These are phyloP conservation scores for Seriola quinqueradiata DNA, from an alignment of 2,113 vertebrate species.

Conservation along the genomic window DNA sequence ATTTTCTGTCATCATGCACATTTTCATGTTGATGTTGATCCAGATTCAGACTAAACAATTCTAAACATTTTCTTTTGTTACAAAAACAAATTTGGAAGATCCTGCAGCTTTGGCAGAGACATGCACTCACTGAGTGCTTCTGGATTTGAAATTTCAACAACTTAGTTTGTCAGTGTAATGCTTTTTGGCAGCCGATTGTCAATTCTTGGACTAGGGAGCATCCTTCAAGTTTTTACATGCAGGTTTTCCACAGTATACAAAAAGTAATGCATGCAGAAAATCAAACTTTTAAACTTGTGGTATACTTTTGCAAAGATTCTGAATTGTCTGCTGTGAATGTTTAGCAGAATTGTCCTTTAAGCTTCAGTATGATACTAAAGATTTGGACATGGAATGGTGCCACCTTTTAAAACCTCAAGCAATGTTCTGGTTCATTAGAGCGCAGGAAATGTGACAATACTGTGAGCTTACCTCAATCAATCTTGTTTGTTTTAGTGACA, in stretches of 20 bases:
- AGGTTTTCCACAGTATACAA: not conserved
- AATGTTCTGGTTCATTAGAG: constrained; percentile 20
- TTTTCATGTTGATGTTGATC: not conserved
- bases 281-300: not conserved
- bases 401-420: constrained; percentile 3
- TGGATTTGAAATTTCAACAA: constrained; percentile 8
- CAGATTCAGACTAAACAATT: constrained; percentile 15
- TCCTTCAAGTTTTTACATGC: not conserved
- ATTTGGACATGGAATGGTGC: not conserved
- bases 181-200: not conserved
- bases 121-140: not conserved
- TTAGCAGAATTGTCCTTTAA: not conserved
- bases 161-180: constrained; percentile 18
- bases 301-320: not conserved
- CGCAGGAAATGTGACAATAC: not conserved
- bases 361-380: not conserved
- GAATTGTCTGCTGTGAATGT: not conserved
- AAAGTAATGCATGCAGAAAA: not conserved
- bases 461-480: not conserved
- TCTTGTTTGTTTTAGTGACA: constrained; percentile 31
- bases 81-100: not conserved
- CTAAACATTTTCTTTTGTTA: not conserved
- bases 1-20: not conserved
- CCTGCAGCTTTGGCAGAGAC: not conserved
- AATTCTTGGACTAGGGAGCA: not conserved